These are phyloP conservation scores for Paratilapia polleni DNA, from an alignment of 2,113 vertebrate species.

Conservation along the genomic window DNA sequence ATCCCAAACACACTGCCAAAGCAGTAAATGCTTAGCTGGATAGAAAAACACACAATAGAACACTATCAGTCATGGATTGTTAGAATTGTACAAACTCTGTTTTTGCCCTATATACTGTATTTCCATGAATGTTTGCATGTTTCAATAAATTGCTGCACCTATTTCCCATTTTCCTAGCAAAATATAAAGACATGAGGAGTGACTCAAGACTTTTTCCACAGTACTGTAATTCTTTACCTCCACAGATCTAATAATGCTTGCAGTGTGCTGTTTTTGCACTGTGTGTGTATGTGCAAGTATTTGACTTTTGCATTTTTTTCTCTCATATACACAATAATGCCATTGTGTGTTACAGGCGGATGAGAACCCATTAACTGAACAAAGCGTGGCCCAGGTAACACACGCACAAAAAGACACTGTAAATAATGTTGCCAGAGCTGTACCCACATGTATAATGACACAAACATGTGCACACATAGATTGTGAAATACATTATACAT, in stretches of 20 bases:
- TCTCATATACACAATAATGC: not conserved
- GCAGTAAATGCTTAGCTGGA: no score
- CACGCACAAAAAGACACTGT: slow-evolving; percentile 6
- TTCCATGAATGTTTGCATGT: no score
- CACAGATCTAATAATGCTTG: not conserved
- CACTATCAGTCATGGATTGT: no score
- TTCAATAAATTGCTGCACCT: no score
- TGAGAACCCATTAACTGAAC: slow-evolving; percentile 82
- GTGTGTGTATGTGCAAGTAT: not conserved
- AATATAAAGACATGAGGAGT: no score
- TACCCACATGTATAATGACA: not conserved
- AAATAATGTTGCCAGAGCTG: not conserved
- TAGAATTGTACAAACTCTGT: no score
- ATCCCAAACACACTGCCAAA: no score
- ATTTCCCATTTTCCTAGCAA: no score
- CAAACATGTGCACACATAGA: not conserved
- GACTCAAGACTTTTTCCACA: no score
- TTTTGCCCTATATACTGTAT: no score
- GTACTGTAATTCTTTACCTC: not conserved
- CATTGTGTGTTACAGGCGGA: slow-evolving; percentile 76
- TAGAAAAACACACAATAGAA: no score
- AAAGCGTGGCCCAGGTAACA: slow-evolving; percentile 85
- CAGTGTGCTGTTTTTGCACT: not conserved
- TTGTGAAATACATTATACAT: not conserved
- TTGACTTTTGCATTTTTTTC: not conserved